Evolutionary conservation across 2,113 vertebrate species (phyloP).

Genomic region (Apaloderma vittatum): DNA sequence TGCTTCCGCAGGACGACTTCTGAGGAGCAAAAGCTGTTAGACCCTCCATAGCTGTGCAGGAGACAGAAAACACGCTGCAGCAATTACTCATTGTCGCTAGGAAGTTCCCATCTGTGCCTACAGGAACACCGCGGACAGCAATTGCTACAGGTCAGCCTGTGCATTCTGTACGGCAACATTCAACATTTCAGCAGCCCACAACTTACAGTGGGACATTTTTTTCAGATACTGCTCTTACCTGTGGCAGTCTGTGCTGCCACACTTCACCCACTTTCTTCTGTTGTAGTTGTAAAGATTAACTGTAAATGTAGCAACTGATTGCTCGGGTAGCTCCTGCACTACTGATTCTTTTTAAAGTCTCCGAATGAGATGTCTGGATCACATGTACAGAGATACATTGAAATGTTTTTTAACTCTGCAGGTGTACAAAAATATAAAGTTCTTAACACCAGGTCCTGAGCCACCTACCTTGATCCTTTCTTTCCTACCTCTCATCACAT

Average conservation of each 20-base stretch:
- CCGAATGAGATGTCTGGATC: background rate
- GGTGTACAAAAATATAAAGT: background rate
- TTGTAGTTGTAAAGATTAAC: background rate
- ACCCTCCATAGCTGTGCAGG: background rate
- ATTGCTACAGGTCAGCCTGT: background rate
- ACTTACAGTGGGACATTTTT: background rate
- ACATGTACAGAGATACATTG: background rate
- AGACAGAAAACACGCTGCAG: background rate
- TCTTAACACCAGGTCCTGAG: background rate
- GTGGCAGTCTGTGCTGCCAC: background rate
- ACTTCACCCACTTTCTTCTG: background rate
- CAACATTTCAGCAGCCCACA: background rate
- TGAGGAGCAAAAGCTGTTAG: background rate
- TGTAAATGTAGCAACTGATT: background rate
- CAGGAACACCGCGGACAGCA: background rate
- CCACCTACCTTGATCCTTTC: background rate
- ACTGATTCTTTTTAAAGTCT: background rate
- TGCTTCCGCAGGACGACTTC: background rate
- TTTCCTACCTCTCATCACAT: background rate
- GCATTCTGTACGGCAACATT: background rate
- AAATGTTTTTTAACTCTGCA: background rate
- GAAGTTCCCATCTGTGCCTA: background rate
- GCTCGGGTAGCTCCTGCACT: background rate
- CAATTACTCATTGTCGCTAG: background rate
- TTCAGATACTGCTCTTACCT: background rate